Evolutionary conservation across 2,888 invertebrate species (phyloP), one percentile per base, ranked within the genome.

Genomic region (Pecten maximus): DNA sequence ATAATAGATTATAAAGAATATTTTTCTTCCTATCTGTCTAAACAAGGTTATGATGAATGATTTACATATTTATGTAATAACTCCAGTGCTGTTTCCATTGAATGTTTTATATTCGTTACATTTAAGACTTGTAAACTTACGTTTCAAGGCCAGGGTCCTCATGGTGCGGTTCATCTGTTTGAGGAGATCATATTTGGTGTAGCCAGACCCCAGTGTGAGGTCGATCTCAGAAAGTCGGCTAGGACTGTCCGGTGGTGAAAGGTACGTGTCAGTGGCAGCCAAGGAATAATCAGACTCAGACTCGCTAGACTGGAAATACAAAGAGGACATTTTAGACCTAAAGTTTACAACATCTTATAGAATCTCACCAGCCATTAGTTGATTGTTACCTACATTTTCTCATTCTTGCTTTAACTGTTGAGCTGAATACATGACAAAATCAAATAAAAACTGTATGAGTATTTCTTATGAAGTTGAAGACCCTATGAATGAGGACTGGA

Each of bases 191-290:
- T 94, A 94, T 54, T 94, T 94, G 74, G 93, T 94, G 93, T 95
- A 94, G 89, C 95, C 94, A 87, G 95, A 93, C 87, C 93, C 94
- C 91, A 96, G 92, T 28, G 94, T 95, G 35, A 96, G 93, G 89
- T 96, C 96, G 60, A 96, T 92, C 91, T 92, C 91, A 0, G 96
- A 95, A 60, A 96, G 91, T 40, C 94, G 93, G 50, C 94, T 93
- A 15, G 96, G 96, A 40, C 95, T 95, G 86, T 93, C 93, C 4
- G 92, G 93, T 3, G 96, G 96, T 23, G 96, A 96, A 48, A 93
- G 48, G 92, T 96, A 96, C 74, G 95, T 94, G 8, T 95, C 96
- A 8, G 96, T 95, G 1, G 96, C 96, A 15, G 96, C 96, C 92
- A 94, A 90, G 0, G 96, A 95, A 12, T 94, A 89, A 54, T 93